These are phyloP conservation scores for Zootermopsis nevadensis DNA, from an alignment of 2,888 invertebrate genomes.

Conservation along the genomic window DNA sequence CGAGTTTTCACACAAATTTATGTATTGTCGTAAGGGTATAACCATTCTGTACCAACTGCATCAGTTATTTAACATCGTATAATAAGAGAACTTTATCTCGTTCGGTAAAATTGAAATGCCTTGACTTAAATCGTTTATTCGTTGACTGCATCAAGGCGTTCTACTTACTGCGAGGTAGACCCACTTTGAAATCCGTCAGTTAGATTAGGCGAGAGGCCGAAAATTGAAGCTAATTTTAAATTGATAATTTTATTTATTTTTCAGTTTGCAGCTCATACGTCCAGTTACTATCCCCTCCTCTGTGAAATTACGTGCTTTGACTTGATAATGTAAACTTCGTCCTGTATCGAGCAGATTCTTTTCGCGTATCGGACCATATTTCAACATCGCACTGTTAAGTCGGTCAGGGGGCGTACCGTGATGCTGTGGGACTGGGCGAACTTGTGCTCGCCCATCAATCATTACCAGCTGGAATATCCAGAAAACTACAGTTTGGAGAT, in stretches of 20 bases:
- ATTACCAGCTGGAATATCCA: slow-evolving; percentile 25
- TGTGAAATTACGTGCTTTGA: slow-evolving; percentile 97
- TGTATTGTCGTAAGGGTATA: too few relatives aligned
- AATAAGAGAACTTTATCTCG: too few relatives aligned
- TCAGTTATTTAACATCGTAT: too few relatives aligned
- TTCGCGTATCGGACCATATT: slow-evolving; percentile 90
- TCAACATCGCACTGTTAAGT: slow-evolving; percentile 69
- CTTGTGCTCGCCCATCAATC: slow-evolving; percentile 28
- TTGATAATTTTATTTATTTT: slow-evolving; percentile 55
- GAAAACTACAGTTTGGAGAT: slow-evolving; percentile 2
- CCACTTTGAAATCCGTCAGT: too few relatives aligned
- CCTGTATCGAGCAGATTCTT: slow-evolving; percentile 92
- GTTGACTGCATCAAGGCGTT: too few relatives aligned
- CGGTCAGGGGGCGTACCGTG: slow-evolving; percentile 32
- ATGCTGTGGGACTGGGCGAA: slow-evolving; percentile 38
- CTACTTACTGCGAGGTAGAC: too few relatives aligned
- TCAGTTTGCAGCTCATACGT: slow-evolving; percentile 94
- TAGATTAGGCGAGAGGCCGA: too few relatives aligned
- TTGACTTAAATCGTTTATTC: too few relatives aligned
- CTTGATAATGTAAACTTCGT: slow-evolving; percentile 90
- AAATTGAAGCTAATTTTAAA: background rate
- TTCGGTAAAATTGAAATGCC: too few relatives aligned
- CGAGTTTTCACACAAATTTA: too few relatives aligned
- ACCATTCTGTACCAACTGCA: too few relatives aligned
- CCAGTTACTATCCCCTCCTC: slow-evolving; percentile 88